phyloP scores from a whole-genome alignment of 2,797 vertebrate genomes.

The Cuniculus paca region DNA sequence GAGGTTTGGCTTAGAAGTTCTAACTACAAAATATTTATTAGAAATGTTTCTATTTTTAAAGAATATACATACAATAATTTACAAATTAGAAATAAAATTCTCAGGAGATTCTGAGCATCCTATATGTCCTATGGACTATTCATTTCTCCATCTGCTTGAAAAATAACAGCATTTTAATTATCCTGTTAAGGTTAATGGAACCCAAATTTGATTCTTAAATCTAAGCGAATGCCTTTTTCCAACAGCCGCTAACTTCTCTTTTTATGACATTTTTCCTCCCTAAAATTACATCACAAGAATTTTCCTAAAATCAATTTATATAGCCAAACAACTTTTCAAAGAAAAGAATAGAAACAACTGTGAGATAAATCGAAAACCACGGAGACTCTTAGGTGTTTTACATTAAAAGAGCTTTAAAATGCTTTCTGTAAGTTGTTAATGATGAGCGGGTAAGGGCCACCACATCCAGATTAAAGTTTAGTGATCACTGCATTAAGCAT shows the following conservation, averaged over 20 bases:
- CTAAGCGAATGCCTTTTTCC: conserved; percentile 67
- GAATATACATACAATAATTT: conserved; percentile 63
- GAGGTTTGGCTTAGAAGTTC: conserved; percentile 33
- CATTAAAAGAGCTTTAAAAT: not conserved
- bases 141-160: conserved; percentile 73
- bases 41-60: conserved; percentile 74
- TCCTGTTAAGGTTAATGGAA: conserved; percentile 80
- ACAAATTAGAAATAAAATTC: conserved; percentile 74
- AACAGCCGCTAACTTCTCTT: conserved; percentile 70
- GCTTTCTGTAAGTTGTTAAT: conserved; percentile 8
- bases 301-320: conserved; percentile 67
- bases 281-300: conserved; percentile 66
- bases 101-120: conserved; percentile 58
- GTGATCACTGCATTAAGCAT: conserved; percentile 1
- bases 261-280: conserved; percentile 64
- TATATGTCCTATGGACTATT: conserved; percentile 34
- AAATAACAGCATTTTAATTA: conserved; percentile 82
- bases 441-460: not conserved
- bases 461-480: not conserved
- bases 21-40: conserved; percentile 71
- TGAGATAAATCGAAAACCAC: conserved; percentile 47
- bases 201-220: conserved; percentile 76
- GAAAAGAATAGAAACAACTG: conserved; percentile 7
- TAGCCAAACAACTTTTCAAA: conserved; percentile 55
- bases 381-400: not conserved